Evolutionary conservation across 2,797 vertebrate species (phyloP), one percentile per base, ranked within the genome.

Genomic region (Urosaurus nigricauda): DNA sequence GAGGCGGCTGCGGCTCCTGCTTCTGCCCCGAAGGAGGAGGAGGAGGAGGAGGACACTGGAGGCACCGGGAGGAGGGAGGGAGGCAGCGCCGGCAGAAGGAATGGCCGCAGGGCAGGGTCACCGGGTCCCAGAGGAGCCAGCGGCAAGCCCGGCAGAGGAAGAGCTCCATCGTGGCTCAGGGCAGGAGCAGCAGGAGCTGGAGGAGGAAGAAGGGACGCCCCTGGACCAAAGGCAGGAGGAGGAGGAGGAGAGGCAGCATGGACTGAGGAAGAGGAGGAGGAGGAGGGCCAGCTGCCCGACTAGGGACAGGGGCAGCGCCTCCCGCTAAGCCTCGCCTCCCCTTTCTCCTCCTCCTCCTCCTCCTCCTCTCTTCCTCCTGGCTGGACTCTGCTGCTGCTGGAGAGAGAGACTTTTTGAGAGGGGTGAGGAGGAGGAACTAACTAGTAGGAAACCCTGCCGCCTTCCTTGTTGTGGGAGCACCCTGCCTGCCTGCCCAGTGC

Each of bases 71-170:
- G 47, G 96, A 97, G 24, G 96, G 5, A 2, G 11, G 93, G 92
- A 97, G 94, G 94, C 98, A 99, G 17, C 97, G 91, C 86, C 97
- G 96, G 95, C 98, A 99, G 90, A 98, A 97, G 14, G 98, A 97
- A 95, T 98, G 98, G 0, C 98, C 98, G 95, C 98, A 99, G 6
- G 96, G 93, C 93, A 97, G 91, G n/a, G 98, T 98, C 92, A 98
- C 97, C 70, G 98, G 98, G 89, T 98, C 98, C 94, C 96, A 96
- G 93, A 99, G 97, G 6, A 97, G 93, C 87, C 97, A 96, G 87
- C 94, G 95, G 53, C 98, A 99, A 32, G 95, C 90, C 1, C 98
- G 98, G 87, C 98, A 99, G 88, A 96, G 96, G 93, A 98, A 95
- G 51, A 97, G 68, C 14, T 98, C 98, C 97, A 97, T 97, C n/a